Conservation (phyloP, 2,888 invertebrate genomes). For the Salticus scenicus region DNA sequence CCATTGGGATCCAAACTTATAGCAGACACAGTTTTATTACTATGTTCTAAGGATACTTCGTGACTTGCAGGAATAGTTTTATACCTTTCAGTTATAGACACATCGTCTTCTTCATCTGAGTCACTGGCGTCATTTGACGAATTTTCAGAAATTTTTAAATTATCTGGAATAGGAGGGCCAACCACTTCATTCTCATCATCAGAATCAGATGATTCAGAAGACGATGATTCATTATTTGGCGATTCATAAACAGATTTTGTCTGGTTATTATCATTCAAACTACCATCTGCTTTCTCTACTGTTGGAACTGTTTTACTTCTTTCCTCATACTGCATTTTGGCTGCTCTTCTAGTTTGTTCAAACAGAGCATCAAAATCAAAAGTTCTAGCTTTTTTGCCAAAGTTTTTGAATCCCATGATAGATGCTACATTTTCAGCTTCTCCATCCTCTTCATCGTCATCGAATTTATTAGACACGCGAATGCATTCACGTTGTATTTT, state of each 20-base stretch:
- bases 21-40: slow-evolving; percentile 89
- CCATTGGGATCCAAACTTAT: slow-evolving; percentile 95
- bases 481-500: background rate
- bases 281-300: slow-evolving; percentile 10
- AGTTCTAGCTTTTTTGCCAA: slow-evolving; percentile 85
- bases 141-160: slow-evolving; percentile 68
- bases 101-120: slow-evolving; percentile 72
- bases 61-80: slow-evolving; percentile 78
- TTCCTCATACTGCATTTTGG: slow-evolving; percentile 74
- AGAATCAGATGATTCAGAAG: slow-evolving; percentile 33
- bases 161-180: slow-evolving; percentile 79
- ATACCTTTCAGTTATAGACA: slow-evolving; percentile 73
- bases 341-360: slow-evolving; percentile 78
- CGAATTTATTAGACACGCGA: too few relatives aligned
- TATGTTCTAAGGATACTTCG: slow-evolving; percentile 89
- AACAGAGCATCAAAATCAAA: slow-evolving; percentile 86
- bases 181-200: slow-evolving; percentile 78
- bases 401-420: slow-evolving; percentile 71
- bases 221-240: background rate
- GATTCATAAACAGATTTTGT: background rate
- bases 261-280: slow-evolving; percentile 27
- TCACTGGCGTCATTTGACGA: slow-evolving; percentile 65
- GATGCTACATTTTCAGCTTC: slow-evolving; percentile 43
- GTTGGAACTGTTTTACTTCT: slow-evolving; percentile 33
- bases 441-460: background rate